These are phyloP conservation scores for Caenorhabditis afra DNA, from an alignment of 2,888 invertebrate species.

Conservation along the genomic window DNA sequence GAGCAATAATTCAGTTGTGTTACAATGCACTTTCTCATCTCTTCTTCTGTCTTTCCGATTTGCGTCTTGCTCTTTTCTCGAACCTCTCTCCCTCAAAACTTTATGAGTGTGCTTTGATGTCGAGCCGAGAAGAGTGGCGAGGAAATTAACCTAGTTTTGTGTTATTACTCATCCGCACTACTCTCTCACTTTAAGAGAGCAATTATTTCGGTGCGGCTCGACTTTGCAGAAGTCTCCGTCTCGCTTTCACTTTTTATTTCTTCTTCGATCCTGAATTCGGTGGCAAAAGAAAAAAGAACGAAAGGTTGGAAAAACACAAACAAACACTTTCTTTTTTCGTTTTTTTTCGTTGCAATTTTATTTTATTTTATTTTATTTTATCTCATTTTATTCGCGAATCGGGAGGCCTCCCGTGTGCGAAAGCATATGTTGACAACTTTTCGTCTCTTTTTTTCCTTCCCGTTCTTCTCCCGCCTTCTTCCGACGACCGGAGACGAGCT, in stretches of 20 bases:
- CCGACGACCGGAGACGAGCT: slow-evolving; percentile 4
- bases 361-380: slow-evolving; percentile 42
- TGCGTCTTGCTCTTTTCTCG: slow-evolving; percentile 3
- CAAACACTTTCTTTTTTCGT: slow-evolving; percentile 13
- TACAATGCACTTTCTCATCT: slow-evolving; percentile 31
- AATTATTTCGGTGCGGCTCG: too few relatives aligned
- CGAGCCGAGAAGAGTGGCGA: slow-evolving; percentile 42
- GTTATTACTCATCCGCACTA: slow-evolving; percentile 32
- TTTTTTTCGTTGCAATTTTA: slow-evolving; percentile 45
- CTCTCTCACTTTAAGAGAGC: background rate
- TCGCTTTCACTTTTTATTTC: too few relatives aligned
- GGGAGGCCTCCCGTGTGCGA: slow-evolving; percentile 37
- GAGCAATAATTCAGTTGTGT: slow-evolving; percentile 43
- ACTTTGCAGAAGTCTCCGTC: too few relatives aligned
- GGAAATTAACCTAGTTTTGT: slow-evolving; percentile 55
- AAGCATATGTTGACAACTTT: slow-evolving; percentile 58
- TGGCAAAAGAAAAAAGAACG: too few relatives aligned
- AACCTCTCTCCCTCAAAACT: slow-evolving; percentile 7
- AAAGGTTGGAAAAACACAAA: background rate
- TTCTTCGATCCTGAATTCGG: too few relatives aligned
- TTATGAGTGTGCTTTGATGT: slow-evolving; percentile 56
- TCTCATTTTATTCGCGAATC: slow-evolving; percentile 46
- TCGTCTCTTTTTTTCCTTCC: slow-evolving; percentile 23
- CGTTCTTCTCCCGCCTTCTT: too few relatives aligned
- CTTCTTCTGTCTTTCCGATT: too few relatives aligned